Conservation (phyloP, 2,797 vertebrate species). For the Cyclura pinguis region DNA sequence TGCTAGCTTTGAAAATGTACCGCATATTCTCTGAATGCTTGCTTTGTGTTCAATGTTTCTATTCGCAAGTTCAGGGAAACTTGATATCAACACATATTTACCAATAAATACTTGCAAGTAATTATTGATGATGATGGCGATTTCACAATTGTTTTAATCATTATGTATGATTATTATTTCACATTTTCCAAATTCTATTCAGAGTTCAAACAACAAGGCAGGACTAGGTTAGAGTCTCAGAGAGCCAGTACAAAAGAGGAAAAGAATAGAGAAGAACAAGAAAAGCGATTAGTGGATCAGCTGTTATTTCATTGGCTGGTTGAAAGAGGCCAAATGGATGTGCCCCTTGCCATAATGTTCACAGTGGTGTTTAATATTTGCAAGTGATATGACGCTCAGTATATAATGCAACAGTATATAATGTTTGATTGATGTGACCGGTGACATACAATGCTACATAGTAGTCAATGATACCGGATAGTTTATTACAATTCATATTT, state of each 20-base stretch:
- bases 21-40: neutral
- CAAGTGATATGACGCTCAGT: neutral
- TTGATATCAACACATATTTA: neutral
- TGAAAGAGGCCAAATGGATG: neutral
- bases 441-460: no score
- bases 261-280: neutral
- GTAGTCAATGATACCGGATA: no score
- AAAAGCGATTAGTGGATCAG: neutral
- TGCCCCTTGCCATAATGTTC: neutral
- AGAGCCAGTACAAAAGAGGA: neutral
- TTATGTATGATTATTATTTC: neutral
- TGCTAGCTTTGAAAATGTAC: neutral
- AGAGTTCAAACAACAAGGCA: neutral
- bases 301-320: neutral
- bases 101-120: neutral
- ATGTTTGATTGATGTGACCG: neutral
- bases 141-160: neutral
- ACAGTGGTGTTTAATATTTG: neutral
- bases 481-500: neutral
- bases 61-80: neutral
- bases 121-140: neutral
- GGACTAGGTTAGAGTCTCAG: neutral
- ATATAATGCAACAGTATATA: neutral
- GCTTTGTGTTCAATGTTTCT: neutral
- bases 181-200: neutral